Base-by-base conservation (phyloP, 2,113 vertebrate species). In the Chitala chitala region DNA sequence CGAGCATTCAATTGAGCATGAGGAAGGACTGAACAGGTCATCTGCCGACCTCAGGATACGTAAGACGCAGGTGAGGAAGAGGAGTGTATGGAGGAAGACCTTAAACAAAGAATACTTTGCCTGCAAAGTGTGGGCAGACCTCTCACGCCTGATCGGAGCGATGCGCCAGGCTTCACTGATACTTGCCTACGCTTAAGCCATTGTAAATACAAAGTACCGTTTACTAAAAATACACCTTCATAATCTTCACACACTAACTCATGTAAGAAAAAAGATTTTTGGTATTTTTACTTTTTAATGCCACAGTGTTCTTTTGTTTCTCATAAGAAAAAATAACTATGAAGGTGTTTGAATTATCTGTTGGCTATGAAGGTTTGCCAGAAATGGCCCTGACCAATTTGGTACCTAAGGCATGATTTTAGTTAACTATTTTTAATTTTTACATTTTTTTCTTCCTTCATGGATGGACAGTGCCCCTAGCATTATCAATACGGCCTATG, bases 1-100 rank as follows among this genome's bases (percentile, higher is more conserved):
- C n/a, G 95, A 95, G 77, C 94, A 96, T 86, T 94, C 88, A 63
- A 96, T 98, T 8, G 96, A 98, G 78, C 95, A 98, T 61, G 97
- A 99, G 65, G 96, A 98, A 80, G 91, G 93, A 24, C 88, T 95
- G 82, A 98, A 95, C 84, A 89, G 92, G 73, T 97, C 96, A 0
- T 95, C 96, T 0, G 96, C 96, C 0, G 95, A 99, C 82, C 86
- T 98, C 82, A 90, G 96, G 87, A 99, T 98, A 92, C 92, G 96
- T 66, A 98, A 98, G 90, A 99, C 95, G 17, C 97, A 99, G 92
- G 97, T 96, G 83, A 78, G 75, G 61, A 31, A 24, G 33, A 55
- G 61, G 38, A 13, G 4, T 55, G 53, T 5, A 46, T 1, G 20
- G n/a, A 22, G 15, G 44, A 12, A n/a, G n/a, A n/a, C n/a, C n/a